Base-by-base conservation (phyloP, 2,113 vertebrate species). In the Tonatia bakeri region DNA sequence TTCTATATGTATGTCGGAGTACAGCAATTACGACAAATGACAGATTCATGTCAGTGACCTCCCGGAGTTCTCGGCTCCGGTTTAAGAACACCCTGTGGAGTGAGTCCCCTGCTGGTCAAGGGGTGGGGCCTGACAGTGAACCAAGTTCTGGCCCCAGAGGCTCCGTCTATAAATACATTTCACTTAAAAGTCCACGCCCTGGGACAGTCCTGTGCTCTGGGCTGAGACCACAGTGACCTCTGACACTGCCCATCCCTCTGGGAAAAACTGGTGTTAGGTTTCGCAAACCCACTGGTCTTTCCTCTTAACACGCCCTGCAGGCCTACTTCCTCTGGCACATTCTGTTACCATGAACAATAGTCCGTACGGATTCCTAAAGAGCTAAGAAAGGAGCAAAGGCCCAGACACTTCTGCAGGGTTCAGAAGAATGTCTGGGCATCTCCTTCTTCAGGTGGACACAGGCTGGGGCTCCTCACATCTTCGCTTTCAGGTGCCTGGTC, bases 141-240 rank as follows among this genome's bases (percentile, higher is more conserved):
- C 36, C 19, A 87, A 87, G 40, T 36, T 94, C 73, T 96, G 92
- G 87, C 87, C 75, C 40, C 54, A 70, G 50, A 14, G 38, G 17
- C 22, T 54, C 11, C 0, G 1, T 84, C 95, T 96, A 95, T 95
- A 97, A 97, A 97, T 96, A 96, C 16, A 33, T 28, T 95, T 70
- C 50, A 13, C 65, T 86, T 88, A 79, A 79, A 94, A 40, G 75
- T 70, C 95, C 90, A 87, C n/a, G 0, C 90, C 83, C 92, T 80
- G 56, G 80, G 87, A 82, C 64, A 86, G 61, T 94, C 65, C 47
- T 91, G 67, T 45, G 50, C 40, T 91, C 86, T 31, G 64, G 56
- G 56, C 47, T 72, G 22, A 97, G 31, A 70, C 85, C 76, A 96
- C 0, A 0, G 36, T 92, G 92, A 91, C 82, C 94, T 94, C 79